Conservation (phyloP, 2,888 invertebrate species). For the Brenthis ino region DNA sequence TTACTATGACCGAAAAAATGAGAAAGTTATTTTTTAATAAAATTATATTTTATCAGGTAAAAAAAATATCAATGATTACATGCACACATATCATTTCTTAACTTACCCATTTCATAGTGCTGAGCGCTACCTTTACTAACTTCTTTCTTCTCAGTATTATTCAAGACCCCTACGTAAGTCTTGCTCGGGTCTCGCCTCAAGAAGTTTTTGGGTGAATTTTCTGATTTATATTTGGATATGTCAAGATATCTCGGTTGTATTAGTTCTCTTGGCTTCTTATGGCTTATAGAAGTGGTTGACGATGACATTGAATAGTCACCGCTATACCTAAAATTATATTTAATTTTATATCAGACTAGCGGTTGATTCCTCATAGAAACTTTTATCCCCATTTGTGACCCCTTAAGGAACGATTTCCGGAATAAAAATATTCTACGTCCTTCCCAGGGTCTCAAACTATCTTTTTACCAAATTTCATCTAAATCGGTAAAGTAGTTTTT, state of each 20-base stretch:
- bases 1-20: no score
- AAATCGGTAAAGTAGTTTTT: no score
- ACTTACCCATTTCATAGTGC: constrained; percentile 73
- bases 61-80: no score
- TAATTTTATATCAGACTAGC: no score
- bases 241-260: constrained; percentile 80
- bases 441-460: no score
- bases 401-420: no score
- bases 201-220: constrained; percentile 73
- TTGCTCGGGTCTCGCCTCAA: constrained; percentile 82
- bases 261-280: constrained; percentile 54
- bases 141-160: constrained; percentile 45
- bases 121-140: constrained; percentile 67
- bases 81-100: background rate
- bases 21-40: no score
- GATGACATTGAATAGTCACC: constrained; percentile 79
- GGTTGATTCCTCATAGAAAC: no score
- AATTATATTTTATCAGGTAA: no score
- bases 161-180: constrained; percentile 70
- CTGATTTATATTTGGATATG: constrained; percentile 83
- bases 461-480: no score
- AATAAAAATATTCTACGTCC: no score
- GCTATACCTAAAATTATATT: constrained; percentile 61
- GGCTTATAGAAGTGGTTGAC: constrained; percentile 68
- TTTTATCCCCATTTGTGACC: no score